phyloP scores from a whole-genome alignment of 2,113 vertebrate genomes.

The Osmerus mordax region DNA sequence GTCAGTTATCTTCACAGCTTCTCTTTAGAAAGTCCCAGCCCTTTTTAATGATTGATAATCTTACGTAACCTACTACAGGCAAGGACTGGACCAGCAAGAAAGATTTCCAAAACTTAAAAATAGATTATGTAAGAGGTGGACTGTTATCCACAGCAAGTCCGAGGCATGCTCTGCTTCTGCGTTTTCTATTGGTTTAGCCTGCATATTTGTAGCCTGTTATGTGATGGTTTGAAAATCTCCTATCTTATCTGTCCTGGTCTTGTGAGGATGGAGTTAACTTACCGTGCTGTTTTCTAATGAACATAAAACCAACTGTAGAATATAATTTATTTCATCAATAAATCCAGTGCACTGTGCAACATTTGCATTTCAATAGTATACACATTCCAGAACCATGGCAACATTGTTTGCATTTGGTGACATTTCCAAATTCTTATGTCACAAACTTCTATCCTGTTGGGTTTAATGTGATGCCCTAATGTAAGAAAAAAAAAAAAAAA shows the following conservation, averaged over 20 bases:
- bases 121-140: slow-evolving; percentile 34
- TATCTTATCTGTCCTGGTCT: slow-evolving; percentile 1
- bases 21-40: slow-evolving; percentile 14
- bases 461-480: neutral
- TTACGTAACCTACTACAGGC: slow-evolving; percentile 49
- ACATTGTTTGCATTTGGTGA: too few species aligned
- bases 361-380: neutral
- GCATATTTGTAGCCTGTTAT: neutral
- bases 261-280: neutral
- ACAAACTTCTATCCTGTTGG: neutral
- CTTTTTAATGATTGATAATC: slow-evolving; percentile 56
- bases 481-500: neutral
- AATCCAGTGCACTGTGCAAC: neutral
- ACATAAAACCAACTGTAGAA: neutral
- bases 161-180: neutral
- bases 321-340: neutral
- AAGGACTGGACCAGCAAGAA: neutral
- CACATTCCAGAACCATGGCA: neutral
- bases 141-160: neutral
- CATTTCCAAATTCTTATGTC: neutral
- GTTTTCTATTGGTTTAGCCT: neutral
- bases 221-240: neutral
- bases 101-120: slow-evolving; percentile 32
- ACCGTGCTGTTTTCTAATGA: neutral
- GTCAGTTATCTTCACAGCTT: slow-evolving; percentile 26